A percentile compares a stretch with the other conserved stretches of the same genome.
These are phyloP conservation scores for Zaprionus inermis DNA, from an alignment of 1,140 invertebrate genomes.

Conservation along the genomic window DNA sequence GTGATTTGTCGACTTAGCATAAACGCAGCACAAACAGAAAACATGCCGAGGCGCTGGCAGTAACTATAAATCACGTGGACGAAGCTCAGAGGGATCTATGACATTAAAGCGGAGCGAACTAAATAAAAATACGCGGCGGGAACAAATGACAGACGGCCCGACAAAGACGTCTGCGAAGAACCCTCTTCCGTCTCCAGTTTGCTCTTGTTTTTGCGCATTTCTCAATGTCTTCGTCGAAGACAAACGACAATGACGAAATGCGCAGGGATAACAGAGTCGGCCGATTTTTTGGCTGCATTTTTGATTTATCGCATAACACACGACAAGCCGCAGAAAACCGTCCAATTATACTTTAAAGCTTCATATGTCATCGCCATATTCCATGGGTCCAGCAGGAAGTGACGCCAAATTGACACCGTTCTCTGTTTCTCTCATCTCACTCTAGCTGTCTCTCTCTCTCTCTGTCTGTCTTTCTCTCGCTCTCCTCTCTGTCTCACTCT, in stretches of 20 bases:
- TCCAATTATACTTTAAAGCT: conserved; percentile 79
- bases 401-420: conserved; percentile 69
- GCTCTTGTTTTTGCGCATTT: conserved; percentile 52
- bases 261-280: conserved; percentile 33
- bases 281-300: conserved; percentile 26
- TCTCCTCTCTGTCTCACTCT: conserved; percentile 4
- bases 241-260: conserved; percentile 7
- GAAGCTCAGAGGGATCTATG: conserved; percentile 33
- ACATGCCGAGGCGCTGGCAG: conserved; percentile 48
- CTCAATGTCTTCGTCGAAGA: conserved; percentile 55
- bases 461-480: background rate
- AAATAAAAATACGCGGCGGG: conserved; percentile 69
- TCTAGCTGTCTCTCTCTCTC: conserved; percentile 7
- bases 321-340: conserved; percentile 44
- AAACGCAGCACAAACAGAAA: conserved; percentile 42
- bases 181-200: conserved; percentile 32
- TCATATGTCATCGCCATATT: conserved; percentile 70
- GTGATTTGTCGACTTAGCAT: conserved; percentile 76
- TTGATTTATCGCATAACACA: conserved; percentile 66
- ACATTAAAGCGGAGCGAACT: conserved; percentile 52
- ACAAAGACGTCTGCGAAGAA: conserved; percentile 1
- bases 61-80: conserved; percentile 62
- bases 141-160: conserved; percentile 28
- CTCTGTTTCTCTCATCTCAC: conserved; percentile 10
- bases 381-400: conserved; percentile 45